These are phyloP conservation scores for Lethenteron camtschaticum DNA, from an alignment of 2,113 vertebrate species.

Conservation along the genomic window DNA sequence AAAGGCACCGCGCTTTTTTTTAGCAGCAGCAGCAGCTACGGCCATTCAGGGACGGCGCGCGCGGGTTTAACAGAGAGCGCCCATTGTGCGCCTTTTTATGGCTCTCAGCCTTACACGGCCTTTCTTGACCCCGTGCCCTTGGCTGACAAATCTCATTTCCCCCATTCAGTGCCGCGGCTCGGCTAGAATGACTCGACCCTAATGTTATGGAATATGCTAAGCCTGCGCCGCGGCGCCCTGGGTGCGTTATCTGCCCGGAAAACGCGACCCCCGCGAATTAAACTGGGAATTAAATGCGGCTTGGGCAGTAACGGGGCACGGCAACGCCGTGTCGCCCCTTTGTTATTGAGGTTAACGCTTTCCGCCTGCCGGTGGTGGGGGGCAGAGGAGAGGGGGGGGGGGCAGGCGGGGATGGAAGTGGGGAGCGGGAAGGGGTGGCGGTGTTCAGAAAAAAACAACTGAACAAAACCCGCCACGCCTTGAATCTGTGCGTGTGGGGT, in stretches of 20 bases:
- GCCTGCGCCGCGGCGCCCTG: not conserved
- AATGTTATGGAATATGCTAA: conserved; percentile 6
- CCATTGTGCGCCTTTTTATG: conserved; percentile 1
- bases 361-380: not conserved
- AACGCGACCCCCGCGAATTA: conserved; percentile 5
- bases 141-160: conserved; percentile 5
- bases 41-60: too few species aligned
- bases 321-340: not conserved
- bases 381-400: not conserved
- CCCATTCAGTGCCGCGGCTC: not conserved
- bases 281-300: not conserved
- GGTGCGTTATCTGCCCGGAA: conserved; percentile 1
- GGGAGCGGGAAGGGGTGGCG: not conserved
- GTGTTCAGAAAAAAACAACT: too few species aligned
- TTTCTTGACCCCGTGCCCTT: conserved; percentile 1
- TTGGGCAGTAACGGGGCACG: too few species aligned
- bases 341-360: not conserved
- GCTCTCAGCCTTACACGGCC: conserved; percentile 1
- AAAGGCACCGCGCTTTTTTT: too few species aligned
- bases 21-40: too few species aligned
- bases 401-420: not conserved
- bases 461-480: too few species aligned
- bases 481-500: too few species aligned
- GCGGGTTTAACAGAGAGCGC: not conserved
- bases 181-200: not conserved